Evolutionary conservation across 2,797 vertebrate species (phyloP), one percentile per base, ranked within the genome.

Genomic region (Clarias pachynema): DNA sequence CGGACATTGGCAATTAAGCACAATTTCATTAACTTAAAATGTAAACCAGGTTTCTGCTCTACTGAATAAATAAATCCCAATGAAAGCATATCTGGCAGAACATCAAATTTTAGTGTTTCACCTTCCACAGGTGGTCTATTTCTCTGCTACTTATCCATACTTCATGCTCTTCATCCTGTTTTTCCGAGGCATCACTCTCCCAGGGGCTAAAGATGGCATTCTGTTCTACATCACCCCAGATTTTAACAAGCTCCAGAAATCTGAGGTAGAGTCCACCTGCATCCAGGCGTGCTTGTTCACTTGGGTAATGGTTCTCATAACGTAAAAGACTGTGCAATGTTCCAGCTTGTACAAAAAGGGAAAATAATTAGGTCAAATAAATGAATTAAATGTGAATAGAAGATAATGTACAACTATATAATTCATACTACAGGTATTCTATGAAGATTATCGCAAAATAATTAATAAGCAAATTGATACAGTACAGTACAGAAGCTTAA

Each of bases 81-180:
- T 12, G 49, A 79, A 84, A 65, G 31, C 49, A 62, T 68, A 29
- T 37, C 66, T 24, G 24, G 66, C 15, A 1, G 49, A 86, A 81
- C 26, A 79, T 68, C 4, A 37, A 62, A 79, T 81, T 44, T 77
- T 53, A 57, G 60, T 80, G 18, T 81, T 6, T 24, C 44, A 63
- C 31, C 74, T 90, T 78, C 65, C 24, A 86, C 84, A 98, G 97
- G 97, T 98, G 84, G 97, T 98, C 87, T 97, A 98, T 91, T 98
- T 98, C 93, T 98, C 97, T 0, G 97, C 97, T 62, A 98, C 97
- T 1, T 98, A 97, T 74, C 97, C 97, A 15, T 98, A 98, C 92
- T 93, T 98, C 91, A 98, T 98, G 97, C 93, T 98, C 22, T 93
- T 97, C 90, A 97, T 98, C 91, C 94, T 98, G 60, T 96, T 98